Conservation (phyloP, 2,797 vertebrate species). For the Sebastes hubbsi region DNA sequence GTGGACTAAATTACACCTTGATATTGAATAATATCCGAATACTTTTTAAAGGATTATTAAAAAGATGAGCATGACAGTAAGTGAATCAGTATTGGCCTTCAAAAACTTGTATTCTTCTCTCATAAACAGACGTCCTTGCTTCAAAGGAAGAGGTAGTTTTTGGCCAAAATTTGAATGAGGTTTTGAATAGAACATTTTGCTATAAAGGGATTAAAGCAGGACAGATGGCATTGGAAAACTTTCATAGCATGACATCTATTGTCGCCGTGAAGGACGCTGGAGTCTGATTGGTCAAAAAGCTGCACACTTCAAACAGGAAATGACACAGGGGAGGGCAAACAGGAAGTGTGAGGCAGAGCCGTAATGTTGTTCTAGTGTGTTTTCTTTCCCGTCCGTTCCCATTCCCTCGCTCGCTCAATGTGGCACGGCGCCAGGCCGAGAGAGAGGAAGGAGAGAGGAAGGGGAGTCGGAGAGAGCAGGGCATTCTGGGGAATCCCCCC, state of each 20-base stretch:
- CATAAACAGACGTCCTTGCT: background rate
- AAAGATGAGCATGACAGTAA: background rate
- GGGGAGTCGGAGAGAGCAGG: slow-evolving; percentile 24
- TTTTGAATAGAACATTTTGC: background rate
- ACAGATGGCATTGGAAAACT: slow-evolving; percentile 33
- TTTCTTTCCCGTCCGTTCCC: slow-evolving; percentile 63
- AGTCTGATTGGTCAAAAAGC: slow-evolving; percentile 42
- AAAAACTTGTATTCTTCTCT: background rate
- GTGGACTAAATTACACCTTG: background rate
- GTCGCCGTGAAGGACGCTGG: slow-evolving; percentile 28
- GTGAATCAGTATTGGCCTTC: background rate
- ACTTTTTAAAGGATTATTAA: background rate
- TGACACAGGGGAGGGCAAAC: slow-evolving; percentile 59
- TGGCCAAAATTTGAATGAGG: background rate
- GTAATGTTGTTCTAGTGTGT: slow-evolving; percentile 58
- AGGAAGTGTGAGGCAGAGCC: slow-evolving; percentile 64
- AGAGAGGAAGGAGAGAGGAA: slow-evolving; percentile 37
- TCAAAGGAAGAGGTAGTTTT: background rate
- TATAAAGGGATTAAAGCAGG: background rate
- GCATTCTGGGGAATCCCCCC: slow-evolving; percentile 27
- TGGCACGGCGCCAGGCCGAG: slow-evolving; percentile 12
- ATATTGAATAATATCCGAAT: background rate
- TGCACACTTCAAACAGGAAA: slow-evolving; percentile 65
- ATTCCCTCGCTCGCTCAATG: slow-evolving; percentile 45
- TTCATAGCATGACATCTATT: background rate